phyloP scores from a whole-genome alignment of 2,888 invertebrate species.

The Tetanocera ferruginea region DNA sequence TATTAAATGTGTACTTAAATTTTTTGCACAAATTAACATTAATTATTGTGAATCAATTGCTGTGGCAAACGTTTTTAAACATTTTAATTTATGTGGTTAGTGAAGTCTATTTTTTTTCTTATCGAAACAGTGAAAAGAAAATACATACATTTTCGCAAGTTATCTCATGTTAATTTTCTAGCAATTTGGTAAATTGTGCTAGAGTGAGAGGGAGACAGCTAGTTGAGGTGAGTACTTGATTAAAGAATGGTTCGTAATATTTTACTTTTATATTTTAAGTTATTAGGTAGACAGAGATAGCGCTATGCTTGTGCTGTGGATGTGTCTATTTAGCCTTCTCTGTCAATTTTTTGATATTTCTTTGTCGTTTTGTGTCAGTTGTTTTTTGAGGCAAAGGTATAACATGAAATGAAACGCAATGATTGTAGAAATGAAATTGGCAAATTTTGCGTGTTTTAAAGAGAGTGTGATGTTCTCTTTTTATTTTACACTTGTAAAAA shows the following conservation, averaged over 20 bases:
- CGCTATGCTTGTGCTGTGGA: neutral
- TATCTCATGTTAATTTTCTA: neutral
- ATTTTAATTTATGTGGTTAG: neutral
- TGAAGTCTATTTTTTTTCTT: constrained; percentile 3
- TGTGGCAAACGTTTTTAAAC: neutral
- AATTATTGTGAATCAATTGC: neutral
- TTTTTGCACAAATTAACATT: neutral
- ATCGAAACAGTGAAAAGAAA: constrained; percentile 10
- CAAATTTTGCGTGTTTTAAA: neutral
- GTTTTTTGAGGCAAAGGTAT: neutral
- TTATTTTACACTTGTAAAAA: neutral
- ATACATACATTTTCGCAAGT: constrained; percentile 33
- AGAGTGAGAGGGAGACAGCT: no score
- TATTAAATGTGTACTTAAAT: neutral
- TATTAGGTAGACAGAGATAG: neutral
- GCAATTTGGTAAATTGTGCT: neutral
- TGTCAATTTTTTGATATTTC: neutral
- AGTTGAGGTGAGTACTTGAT: neutral
- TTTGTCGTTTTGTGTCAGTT: neutral
- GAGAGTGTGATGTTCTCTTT: neutral
- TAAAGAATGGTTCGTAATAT: neutral
- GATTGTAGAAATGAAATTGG: neutral
- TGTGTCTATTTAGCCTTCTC: no score
- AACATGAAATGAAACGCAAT: neutral
- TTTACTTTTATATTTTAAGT: neutral